These are phyloP conservation scores for Bufo bufo DNA, from an alignment of 2,113 vertebrate genomes.

Conservation along the genomic window DNA sequence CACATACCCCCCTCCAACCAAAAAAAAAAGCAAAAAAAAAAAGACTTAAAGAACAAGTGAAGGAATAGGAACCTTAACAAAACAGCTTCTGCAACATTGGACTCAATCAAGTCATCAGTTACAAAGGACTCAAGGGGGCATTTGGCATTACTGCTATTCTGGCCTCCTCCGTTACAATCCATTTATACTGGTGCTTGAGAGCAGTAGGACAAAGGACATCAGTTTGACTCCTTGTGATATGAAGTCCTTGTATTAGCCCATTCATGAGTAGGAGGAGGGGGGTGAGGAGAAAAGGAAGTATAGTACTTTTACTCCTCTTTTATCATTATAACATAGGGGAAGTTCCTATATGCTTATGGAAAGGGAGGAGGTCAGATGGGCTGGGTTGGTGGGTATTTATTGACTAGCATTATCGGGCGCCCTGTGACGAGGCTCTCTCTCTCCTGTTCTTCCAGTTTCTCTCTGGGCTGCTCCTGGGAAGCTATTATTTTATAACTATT, in stretches of 20 bases:
- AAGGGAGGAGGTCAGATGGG: slow-evolving; percentile 61
- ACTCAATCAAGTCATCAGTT: slow-evolving; percentile 45
- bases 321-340: not conserved
- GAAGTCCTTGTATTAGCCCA: slow-evolving; percentile 20
- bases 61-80: slow-evolving; percentile 66
- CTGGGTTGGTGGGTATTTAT: slow-evolving; percentile 73
- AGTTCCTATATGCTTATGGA: slow-evolving; percentile 26
- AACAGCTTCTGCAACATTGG: slow-evolving; percentile 36
- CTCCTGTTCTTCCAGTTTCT: slow-evolving; percentile 59
- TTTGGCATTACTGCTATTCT: slow-evolving; percentile 5
- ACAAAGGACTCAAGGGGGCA: slow-evolving; percentile 35
- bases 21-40: slow-evolving; percentile 47
- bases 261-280: slow-evolving; percentile 4
- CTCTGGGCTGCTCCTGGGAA: slow-evolving; percentile 51
- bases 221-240: slow-evolving; percentile 36
- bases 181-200: slow-evolving; percentile 53
- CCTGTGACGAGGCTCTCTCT: slow-evolving; percentile 51
- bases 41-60: slow-evolving; percentile 71
- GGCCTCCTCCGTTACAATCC: slow-evolving; percentile 35
- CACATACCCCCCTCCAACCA: slow-evolving; percentile 52
- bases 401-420: slow-evolving; percentile 69
- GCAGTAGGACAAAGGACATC: slow-evolving; percentile 31
- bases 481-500: slow-evolving; percentile 58
- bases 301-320: slow-evolving; percentile 30
- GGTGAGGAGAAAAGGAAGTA: not conserved